Evolutionary conservation across 2,113 vertebrate species (phyloP).

Genomic region (Thomomys bottae): DNA sequence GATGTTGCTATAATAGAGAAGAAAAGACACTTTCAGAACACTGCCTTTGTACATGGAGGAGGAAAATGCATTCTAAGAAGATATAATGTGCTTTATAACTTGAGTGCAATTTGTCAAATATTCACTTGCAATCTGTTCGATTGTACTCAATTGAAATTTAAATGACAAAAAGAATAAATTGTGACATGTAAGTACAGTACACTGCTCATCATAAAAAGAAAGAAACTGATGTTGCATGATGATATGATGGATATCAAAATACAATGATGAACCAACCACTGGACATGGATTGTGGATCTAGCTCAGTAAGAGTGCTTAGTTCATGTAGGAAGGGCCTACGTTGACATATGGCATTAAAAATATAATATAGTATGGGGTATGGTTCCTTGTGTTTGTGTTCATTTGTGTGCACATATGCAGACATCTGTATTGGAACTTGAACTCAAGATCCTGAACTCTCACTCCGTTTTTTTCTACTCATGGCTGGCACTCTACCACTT

Average conservation of each 20-base stretch:
- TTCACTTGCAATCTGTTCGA: conserved; percentile 21
- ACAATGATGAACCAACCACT: background rate
- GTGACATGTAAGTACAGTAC: background rate
- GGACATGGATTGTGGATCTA: no score
- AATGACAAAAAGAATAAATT: conserved; percentile 17
- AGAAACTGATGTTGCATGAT: background rate
- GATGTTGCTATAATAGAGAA: conserved; percentile 44
- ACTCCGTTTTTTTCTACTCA: no score
- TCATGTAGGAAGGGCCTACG: no score
- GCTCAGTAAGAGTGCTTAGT: background rate
- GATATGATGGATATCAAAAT: conserved; percentile 6
- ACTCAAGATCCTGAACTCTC: no score
- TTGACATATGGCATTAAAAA: background rate
- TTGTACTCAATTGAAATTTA: conserved; percentile 38
- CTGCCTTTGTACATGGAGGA: background rate
- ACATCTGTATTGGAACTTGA: no score
- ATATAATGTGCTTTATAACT: conserved; percentile 16
- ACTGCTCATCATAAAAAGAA: background rate
- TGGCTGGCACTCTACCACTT: no score
- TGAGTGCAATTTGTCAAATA: background rate
- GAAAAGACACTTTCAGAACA: background rate
- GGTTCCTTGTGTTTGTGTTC: background rate
- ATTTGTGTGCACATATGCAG: no score
- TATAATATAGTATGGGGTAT: background rate
- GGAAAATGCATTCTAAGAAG: background rate